Conservation (phyloP, 2,888 invertebrate genomes). For the Pammene aurita region DNA sequence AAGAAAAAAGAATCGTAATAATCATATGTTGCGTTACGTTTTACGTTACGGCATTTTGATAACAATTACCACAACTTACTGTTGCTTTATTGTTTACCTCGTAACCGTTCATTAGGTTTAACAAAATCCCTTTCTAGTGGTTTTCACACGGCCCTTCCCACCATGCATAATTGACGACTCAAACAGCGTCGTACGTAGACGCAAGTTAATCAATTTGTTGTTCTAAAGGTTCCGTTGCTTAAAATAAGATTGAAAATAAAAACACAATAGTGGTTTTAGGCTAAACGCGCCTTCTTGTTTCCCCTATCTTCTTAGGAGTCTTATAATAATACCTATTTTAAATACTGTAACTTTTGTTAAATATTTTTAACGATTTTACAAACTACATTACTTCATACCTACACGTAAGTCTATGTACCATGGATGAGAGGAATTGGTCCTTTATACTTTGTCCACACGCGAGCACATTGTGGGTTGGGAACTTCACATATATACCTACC, state of each 20-base stretch:
- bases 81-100: constrained; percentile 32
- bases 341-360: too few species aligned
- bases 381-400: too few species aligned
- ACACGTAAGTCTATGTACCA: too few species aligned
- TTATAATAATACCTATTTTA: too few species aligned
- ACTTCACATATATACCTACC: not conserved
- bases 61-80: constrained; percentile 33
- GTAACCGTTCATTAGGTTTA: constrained; percentile 33
- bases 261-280: not conserved
- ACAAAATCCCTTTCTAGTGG: constrained; percentile 37
- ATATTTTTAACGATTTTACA: too few species aligned
- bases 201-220: constrained; percentile 2
- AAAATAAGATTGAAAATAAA: not conserved
- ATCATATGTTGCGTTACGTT: constrained; percentile 3
- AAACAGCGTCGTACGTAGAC: constrained; percentile 3
- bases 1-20: too few species aligned
- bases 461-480: too few species aligned
- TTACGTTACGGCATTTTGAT: constrained; percentile 28
- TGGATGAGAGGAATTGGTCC: too few species aligned
- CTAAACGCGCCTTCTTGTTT: not conserved
- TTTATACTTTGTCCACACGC: too few species aligned
- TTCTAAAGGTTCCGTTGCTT: constrained; percentile 6
- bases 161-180: constrained; percentile 20
- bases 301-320: too few species aligned
- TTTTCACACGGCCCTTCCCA: constrained; percentile 39